Conservation (phyloP, 53 echinoderm and acorn worm genomes). For the Apostichopus leukothele region DNA sequence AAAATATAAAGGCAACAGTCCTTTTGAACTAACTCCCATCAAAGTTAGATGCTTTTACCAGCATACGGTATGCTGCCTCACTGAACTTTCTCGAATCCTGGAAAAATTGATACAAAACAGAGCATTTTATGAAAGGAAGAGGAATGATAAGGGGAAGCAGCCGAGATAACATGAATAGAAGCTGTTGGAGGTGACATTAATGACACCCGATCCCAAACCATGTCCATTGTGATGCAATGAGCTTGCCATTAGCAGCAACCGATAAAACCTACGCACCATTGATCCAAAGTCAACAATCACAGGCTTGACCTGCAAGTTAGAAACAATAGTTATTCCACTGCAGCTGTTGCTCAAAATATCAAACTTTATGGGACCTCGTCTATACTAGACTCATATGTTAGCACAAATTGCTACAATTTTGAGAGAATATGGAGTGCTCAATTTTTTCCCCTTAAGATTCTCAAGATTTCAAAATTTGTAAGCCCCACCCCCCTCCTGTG, state of each 20-base stretch:
- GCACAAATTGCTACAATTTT: too few species aligned
- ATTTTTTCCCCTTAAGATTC: too few species aligned
- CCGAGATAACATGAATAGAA: background rate
- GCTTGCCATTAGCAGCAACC: background rate
- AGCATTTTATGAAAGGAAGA: background rate
- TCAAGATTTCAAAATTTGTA: too few species aligned
- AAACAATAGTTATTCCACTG: background rate
- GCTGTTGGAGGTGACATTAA: background rate
- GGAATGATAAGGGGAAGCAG: background rate
- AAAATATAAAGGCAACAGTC: background rate
- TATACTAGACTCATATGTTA: too few species aligned
- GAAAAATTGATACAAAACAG: background rate
- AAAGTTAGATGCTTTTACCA: background rate
- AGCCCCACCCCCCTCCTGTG: too few species aligned
- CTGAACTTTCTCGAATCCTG: background rate
- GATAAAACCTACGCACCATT: constrained; percentile 31
- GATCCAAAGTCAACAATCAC: constrained; percentile 31
- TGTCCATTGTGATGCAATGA: background rate
- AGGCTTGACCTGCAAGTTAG: constrained; percentile 31
- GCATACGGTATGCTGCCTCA: background rate
- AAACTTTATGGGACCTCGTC: too few species aligned
- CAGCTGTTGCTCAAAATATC: too few species aligned
- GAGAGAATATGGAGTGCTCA: too few species aligned
- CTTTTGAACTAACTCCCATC: background rate
- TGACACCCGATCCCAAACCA: background rate